These are phyloP conservation scores for Chrysolina americana DNA, from an alignment of 2,888 invertebrate genomes.

Conservation along the genomic window DNA sequence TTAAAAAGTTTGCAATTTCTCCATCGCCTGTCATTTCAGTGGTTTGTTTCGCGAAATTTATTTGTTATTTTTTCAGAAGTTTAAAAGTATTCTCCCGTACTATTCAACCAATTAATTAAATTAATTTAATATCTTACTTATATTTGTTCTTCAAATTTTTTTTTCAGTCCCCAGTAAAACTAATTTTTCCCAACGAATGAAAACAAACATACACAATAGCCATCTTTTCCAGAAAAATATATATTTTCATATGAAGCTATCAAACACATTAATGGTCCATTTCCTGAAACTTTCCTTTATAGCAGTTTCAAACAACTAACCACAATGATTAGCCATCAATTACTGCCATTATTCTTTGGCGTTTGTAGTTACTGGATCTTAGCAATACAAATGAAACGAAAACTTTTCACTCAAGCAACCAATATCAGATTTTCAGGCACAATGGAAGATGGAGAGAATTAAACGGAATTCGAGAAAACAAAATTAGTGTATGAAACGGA, in stretches of 20 bases:
- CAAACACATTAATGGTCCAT: neutral
- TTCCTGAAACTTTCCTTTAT: neutral
- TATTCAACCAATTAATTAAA: neutral
- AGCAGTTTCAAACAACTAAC: neutral
- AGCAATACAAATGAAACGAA: neutral
- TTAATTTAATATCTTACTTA: neutral
- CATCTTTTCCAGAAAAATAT: too few relatives aligned
- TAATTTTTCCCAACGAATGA: too few relatives aligned
- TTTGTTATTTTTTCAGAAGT: neutral
- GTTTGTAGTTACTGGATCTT: neutral
- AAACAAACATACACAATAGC: too few relatives aligned
- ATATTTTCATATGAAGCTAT: too few relatives aligned
- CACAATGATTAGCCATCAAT: slow-evolving; percentile 4
- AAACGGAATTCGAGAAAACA: neutral
- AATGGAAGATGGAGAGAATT: neutral
- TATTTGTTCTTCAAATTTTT: too few relatives aligned
- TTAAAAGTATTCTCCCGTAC: neutral
- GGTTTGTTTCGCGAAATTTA: neutral
- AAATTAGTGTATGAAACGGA: neutral
- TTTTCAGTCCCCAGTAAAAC: too few relatives aligned
- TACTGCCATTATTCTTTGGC: neutral
- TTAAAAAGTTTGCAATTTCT: neutral
- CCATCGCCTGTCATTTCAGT: neutral
- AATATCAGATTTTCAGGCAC: neutral
- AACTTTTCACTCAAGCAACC: slow-evolving; percentile 4